Evolutionary conservation across 2,797 vertebrate genomes (phyloP), one percentile per base, ranked within the genome.

Genomic region (Neomorphus geoffroyi): DNA sequence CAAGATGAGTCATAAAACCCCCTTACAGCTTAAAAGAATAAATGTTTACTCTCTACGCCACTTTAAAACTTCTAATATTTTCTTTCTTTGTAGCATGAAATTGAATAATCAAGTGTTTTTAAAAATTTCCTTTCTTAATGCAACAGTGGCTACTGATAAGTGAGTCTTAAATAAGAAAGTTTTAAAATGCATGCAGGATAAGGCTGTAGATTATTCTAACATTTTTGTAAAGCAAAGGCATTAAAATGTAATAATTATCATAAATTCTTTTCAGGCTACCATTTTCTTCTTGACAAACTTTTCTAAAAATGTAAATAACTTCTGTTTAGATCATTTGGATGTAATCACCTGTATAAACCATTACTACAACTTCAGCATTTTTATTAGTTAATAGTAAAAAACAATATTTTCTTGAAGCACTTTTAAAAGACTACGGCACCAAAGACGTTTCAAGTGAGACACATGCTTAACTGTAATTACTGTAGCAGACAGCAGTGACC

Each of bases 401-500:
- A 5, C 27, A 71, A 1, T 73, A 71, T 64, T 60, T 92, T 80
- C 70, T 35, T 74, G 70, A 96, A 94, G 95, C 80, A 73, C 89
- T 92, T 95, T 88, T 74, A 86, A 96, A 94, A 46, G 43, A 91
- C 71, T 90, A 87, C 94, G 84, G 92, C 88, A 96, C 92, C 94
- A 93, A 82, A 95, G 90, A 95, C 45, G 39, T 88, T 80, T 94
- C 75, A 96, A 95, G 86, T 80, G 71, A 96, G 58, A 90, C 58
- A 91, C 97, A 97, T 97, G 97, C 97, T 92, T 93, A 90, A 88
- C 23, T 91, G 57, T 56, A 94, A 56, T 72, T 57, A 96, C 50
- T 78, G 86, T 21, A 96, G 96, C 95, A 96, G 87, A 96, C 13
- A 77, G 90, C 33, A 60, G 86, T 32, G 79, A 96, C 93, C 93